Base-by-base conservation (phyloP, 2,797 vertebrate species). In the Acanthiza pusilla region DNA sequence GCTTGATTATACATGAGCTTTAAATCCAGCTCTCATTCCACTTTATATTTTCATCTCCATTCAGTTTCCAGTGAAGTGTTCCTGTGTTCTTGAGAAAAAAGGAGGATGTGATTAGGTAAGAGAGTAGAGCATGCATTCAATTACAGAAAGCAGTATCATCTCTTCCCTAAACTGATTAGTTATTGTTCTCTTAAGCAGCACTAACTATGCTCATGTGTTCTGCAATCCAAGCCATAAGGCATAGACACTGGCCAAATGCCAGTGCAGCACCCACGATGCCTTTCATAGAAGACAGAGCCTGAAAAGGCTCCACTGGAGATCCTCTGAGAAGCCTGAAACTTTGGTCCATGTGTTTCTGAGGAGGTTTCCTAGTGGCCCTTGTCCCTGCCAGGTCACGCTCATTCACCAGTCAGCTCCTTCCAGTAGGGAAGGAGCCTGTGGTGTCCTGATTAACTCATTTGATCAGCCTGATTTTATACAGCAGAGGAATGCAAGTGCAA, bases 81-180 rank as follows among this genome's bases (percentile, higher is more conserved):
- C 91, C 70, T 88, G 83, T 88, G 79, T 70, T 94, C 82, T 66
- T 91, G 73, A 86, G 79, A 34, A 71, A 89, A 89, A 85, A 78
- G 43, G 40, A 91, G 53, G 57, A 47, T 43, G 29, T 79, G 70
- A 89, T 94, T 89, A 85, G 22, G 82, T 80, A 74, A 65, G 57
- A 91, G 36, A 85, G 32, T n/a, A 54, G 86, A 90, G 63, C 16
- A 30, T 20, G 40, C 26, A 47, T 84, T 88, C 1, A 0, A 11
- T 94, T 78, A 81, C 38, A 45, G 75, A 91, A 91, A 70, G 32
- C 32, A 76, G 9, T 68, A 81, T 65, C 40, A 61, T 83, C 42
- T 91, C 57, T 88, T 40, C 47, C 73, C n/a, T 77, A 80, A 87
- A 77, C 76, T 92, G 88, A 95, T 92, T 91, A 95, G 63, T 85